Evolutionary conservation across 2,113 vertebrate species (phyloP).

Genomic region (Patagioenas fasciata): DNA sequence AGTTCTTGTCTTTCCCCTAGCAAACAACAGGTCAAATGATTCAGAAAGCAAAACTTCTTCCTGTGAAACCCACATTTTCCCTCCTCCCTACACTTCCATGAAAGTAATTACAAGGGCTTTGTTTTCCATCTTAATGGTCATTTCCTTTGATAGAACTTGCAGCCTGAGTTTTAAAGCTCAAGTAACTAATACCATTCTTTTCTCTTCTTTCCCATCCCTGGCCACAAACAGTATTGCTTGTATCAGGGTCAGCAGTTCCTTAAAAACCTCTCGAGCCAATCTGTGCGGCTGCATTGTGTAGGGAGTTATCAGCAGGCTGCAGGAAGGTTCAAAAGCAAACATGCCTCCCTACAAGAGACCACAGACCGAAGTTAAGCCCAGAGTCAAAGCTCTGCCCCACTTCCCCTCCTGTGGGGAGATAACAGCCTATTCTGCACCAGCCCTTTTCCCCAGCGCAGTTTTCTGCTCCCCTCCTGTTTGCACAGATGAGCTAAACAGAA

Average conservation of each 20-base stretch:
- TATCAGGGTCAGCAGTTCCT: not conserved
- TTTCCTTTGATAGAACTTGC: conserved; percentile 26
- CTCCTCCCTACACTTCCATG: not conserved
- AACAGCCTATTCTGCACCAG: not conserved
- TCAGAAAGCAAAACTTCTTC: not conserved
- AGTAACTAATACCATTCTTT: not conserved
- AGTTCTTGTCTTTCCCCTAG: not conserved
- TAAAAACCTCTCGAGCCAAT: not conserved
- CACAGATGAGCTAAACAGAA: not conserved
- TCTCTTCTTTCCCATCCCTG: not conserved
- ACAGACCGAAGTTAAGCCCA: not conserved
- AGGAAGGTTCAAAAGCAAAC: conserved; percentile 46
- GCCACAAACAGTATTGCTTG: not conserved
- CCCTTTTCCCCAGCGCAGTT: not conserved
- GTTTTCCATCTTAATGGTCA: not conserved
- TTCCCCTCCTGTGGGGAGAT: not conserved
- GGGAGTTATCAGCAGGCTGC: conserved; percentile 30
- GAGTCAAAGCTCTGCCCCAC: not conserved
- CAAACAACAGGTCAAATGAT: not conserved
- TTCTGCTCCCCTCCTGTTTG: not conserved
- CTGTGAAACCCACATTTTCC: not conserved
- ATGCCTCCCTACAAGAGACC: not conserved
- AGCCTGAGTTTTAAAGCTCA: not conserved
- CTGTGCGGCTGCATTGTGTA: not conserved
- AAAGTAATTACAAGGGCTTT: conserved; percentile 3